Evolutionary conservation across 2,888 invertebrate species (phyloP).

Genomic region (Sclerodermus sp.): DNA sequence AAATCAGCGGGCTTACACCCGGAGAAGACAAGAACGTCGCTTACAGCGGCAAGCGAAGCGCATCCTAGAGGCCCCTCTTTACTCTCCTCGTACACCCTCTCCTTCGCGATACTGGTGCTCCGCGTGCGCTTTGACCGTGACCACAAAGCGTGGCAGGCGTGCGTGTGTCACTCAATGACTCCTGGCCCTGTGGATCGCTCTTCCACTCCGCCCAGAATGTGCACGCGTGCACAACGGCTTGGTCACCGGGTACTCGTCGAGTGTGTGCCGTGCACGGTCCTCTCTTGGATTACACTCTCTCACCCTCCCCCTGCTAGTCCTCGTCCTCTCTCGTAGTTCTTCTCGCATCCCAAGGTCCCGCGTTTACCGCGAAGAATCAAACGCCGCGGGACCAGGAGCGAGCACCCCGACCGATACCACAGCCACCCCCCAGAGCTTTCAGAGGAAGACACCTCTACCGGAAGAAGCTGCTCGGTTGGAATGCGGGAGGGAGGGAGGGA

Average conservation of each 20-base stretch:
- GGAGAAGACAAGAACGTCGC: conserved; percentile 11
- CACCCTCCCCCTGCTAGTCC: conserved; percentile 9
- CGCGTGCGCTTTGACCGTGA: conserved; percentile 51
- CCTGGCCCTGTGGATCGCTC: conserved; percentile 43
- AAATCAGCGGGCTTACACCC: conserved; percentile 13
- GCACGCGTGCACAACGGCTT: conserved; percentile 40
- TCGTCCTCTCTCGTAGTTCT: too few relatives aligned
- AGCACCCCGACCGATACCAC: too few relatives aligned
- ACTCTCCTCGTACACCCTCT: conserved; percentile 22
- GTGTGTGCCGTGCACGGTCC: background rate
- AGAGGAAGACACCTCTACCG: too few relatives aligned
- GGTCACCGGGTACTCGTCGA: too few relatives aligned
- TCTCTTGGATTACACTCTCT: conserved; percentile 2
- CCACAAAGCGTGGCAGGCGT: conserved; percentile 55
- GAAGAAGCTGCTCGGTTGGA: too few relatives aligned
- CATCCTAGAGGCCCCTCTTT: conserved; percentile 31
- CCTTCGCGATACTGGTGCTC: conserved; percentile 24
- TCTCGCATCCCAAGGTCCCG: too few relatives aligned
- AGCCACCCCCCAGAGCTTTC: too few relatives aligned
- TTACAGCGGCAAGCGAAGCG: conserved; percentile 45
- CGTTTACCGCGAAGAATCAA: too few relatives aligned
- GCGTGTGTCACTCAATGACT: conserved; percentile 56
- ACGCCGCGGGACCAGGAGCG: too few relatives aligned
- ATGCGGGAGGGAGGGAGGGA: too few relatives aligned
- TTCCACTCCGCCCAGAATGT: conserved; percentile 52